These are phyloP conservation scores for Girardinichthys multiradiatus DNA, from an alignment of 2,113 vertebrate species.

Conservation along the genomic window DNA sequence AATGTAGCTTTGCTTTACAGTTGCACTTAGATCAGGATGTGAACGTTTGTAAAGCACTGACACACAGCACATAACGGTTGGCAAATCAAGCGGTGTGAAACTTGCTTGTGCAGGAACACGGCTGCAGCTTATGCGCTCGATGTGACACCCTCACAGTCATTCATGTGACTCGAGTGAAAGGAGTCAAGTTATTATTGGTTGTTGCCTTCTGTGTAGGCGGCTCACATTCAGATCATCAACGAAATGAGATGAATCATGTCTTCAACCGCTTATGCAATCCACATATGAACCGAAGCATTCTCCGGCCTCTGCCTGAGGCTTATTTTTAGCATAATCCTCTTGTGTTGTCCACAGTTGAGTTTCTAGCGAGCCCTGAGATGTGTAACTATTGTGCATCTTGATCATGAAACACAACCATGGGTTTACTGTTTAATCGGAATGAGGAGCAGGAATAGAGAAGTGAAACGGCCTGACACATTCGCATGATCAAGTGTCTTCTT, in stretches of 20 bases:
- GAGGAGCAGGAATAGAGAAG: conserved; percentile 52
- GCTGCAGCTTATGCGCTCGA: not conserved
- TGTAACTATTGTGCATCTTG: not conserved
- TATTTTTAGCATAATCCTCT: conserved; percentile 59
- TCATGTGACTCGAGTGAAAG: not conserved
- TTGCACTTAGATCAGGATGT: not conserved
- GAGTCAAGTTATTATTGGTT: not conserved
- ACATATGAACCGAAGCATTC: conserved; percentile 38
- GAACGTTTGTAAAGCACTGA: not conserved
- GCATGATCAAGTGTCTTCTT: conserved; percentile 12
- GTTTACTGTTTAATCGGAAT: conserved; percentile 51
- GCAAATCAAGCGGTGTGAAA: not conserved
- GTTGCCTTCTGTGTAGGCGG: conserved; percentile 18
- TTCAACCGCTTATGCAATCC: conserved; percentile 32
- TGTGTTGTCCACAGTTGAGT: conserved; percentile 18
- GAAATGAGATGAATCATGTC: conserved; percentile 33
- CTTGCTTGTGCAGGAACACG: not conserved
- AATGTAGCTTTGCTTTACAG: no score
- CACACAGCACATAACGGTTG: not conserved
- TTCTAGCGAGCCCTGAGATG: not conserved
- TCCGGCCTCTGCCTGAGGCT: conserved; percentile 11
- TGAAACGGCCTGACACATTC: conserved; percentile 53
- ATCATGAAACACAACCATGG: not conserved
- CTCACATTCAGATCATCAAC: conserved; percentile 20
- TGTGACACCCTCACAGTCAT: not conserved